A percentile compares a stretch with the other conserved stretches of the same genome.
Conservation (phyloP, 2,797 vertebrate species). For the Phoxinus dragarum region DNA sequence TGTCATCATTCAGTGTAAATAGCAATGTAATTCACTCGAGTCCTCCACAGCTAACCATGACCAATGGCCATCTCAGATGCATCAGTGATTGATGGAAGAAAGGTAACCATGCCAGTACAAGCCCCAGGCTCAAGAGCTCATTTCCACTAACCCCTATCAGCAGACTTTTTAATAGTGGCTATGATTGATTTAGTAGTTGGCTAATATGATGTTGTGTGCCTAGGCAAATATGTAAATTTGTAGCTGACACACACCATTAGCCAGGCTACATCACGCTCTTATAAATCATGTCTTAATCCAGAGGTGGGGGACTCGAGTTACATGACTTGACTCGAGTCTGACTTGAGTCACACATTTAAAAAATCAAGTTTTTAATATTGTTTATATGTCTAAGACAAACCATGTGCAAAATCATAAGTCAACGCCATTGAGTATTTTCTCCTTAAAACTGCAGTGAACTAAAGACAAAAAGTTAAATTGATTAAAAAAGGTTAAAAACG, state of each 20-base stretch:
- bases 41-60: conserved; percentile 2
- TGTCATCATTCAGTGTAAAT: conserved; percentile 1
- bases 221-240: conserved; percentile 70
- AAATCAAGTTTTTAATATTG: background rate
- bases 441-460: no score
- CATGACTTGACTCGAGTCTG: background rate
- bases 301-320: background rate
- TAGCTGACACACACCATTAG: conserved; percentile 74
- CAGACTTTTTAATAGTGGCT: conserved; percentile 47
- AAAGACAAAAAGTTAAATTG: no score
- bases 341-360: background rate
- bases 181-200: conserved; percentile 66
- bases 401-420: no score
- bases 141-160: conserved; percentile 34
- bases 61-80: conserved; percentile 45
- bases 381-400: no score
- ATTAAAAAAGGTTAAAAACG: background rate
- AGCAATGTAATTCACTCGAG: conserved; percentile 28
- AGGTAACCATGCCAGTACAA: conserved; percentile 41
- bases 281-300: conserved; percentile 72
- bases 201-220: conserved; percentile 67
- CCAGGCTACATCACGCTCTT: conserved; percentile 69
- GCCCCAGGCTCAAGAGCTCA: conserved; percentile 30
- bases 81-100: conserved; percentile 42
- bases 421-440: no score